Percentiles rank a stretch among this genome's conserved stretches.
phyloP scores from a whole-genome alignment of 2,113 vertebrate genomes.

The Pluvianellus socialis region DNA sequence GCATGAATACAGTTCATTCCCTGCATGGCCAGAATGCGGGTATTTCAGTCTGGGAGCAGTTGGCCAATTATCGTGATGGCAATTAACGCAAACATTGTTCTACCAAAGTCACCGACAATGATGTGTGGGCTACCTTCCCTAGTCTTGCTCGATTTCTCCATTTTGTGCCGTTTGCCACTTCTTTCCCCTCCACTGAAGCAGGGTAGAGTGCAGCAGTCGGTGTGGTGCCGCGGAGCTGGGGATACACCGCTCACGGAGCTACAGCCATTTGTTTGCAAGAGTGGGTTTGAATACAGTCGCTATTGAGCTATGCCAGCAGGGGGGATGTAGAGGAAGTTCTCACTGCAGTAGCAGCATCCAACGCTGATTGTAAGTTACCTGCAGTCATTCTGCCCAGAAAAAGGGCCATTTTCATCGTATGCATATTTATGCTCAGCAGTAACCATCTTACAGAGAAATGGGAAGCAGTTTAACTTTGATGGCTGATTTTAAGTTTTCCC shows the following conservation, averaged over 20 bases:
- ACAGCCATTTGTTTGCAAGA: neutral
- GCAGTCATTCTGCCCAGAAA: neutral
- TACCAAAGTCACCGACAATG: neutral
- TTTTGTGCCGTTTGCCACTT: neutral
- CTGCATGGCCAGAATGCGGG: neutral
- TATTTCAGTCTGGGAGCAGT: neutral
- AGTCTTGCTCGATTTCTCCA: neutral
- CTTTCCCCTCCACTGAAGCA: neutral
- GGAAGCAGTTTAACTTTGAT: slow-evolving; percentile 22
- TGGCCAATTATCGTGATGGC: neutral
- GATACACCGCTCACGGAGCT: rapidly evolving
- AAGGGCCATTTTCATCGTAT: neutral
- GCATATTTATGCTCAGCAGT: neutral
- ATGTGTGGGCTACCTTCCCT: neutral
- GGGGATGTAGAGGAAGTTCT: neutral
- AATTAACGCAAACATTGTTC: neutral
- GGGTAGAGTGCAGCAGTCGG: rapidly evolving
- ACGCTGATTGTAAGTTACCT: neutral
- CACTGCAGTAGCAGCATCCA: neutral
- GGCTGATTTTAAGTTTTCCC: slow-evolving; percentile 48
- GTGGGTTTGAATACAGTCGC: neutral
- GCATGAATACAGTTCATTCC: rapidly evolving
- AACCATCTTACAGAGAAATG: neutral
- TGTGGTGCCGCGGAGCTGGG: neutral
- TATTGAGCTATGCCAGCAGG: neutral